Evolutionary conservation across 1,140 invertebrate genomes (phyloP), one percentile per base, ranked within the genome.

Genomic region (Bombus superbus): DNA sequence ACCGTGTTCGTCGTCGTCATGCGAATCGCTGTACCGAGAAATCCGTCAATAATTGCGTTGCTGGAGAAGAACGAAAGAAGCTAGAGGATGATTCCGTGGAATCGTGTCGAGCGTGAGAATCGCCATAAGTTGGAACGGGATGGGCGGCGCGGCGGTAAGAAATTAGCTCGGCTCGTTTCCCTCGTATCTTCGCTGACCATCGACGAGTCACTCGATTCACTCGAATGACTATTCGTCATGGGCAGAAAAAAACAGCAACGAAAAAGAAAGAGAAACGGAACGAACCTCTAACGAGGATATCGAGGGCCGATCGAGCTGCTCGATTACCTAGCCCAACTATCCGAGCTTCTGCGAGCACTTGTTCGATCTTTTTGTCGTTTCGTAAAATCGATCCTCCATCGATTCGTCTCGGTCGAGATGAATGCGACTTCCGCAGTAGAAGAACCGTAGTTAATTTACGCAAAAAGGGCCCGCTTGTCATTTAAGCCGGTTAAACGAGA

Each of bases 261-360:
- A 75, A 25, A 35, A 35, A 28, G 28, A 40, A 69, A 75, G 77
- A 85, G 18, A 62, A 15, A 59, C 47, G 40, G 42, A 83, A 59
- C 28, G 59, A 75, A 69, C 53, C 62, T 59, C 57, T 87, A 90
- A 90, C 74, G 85, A 90, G 88, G 87, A 40, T 79, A 89, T 89
- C 85, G 77, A 90, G 57, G 81, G 66, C n/a, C 42, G 73, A 89
- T 89, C 78, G 78, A 84, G 35, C 40, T n/a, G 74, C n/a, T 59
- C 81, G 77, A 87, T 90, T 90, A 87, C 74, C 78, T 73, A 53
- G 9, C 32, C n/a, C 4, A 25, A 38, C 53, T 25, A 15, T 73
- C 47, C 6, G 6, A 71, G 9, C 64, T 78, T 57, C 53, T 57
- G 13, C 66, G 22, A 47, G 40, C 53, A 69, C 47, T 57, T 38